A percentile compares a stretch with the other conserved stretches of the same genome.
Evolutionary conservation across 2,888 invertebrate genomes (phyloP).

Genomic region (Melieria crassipennis): DNA sequence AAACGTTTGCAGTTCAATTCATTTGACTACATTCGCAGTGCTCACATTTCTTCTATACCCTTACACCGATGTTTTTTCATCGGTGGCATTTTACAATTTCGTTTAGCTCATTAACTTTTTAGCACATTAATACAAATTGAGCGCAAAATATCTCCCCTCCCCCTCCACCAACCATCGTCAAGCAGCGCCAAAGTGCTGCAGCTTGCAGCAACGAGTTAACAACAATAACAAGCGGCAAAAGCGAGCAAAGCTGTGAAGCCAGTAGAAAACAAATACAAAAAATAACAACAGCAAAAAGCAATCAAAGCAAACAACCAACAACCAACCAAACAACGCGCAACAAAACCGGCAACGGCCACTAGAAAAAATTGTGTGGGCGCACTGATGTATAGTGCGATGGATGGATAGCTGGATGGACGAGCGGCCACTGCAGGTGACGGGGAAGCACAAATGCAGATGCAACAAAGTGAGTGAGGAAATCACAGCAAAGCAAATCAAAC

Average conservation of each 20-base stretch:
- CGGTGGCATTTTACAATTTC: slow-evolving; percentile 45
- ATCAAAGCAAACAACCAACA: slow-evolving; percentile 16
- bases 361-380: slow-evolving; percentile 21
- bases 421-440: too few relatives aligned
- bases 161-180: neutral
- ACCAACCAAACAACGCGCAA: slow-evolving; percentile 21
- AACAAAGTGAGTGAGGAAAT: slow-evolving; percentile 18
- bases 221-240: slow-evolving; percentile 18
- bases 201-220: slow-evolving; percentile 27
- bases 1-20: too few relatives aligned
- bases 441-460: neutral
- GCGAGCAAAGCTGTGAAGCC: too few relatives aligned
- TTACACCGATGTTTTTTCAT: neutral
- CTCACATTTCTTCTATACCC: neutral
- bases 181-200: neutral
- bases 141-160: slow-evolving; percentile 14
- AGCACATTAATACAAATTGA: slow-evolving; percentile 47
- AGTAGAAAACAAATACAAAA: too few relatives aligned
- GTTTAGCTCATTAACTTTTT: slow-evolving; percentile 49
- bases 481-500: slow-evolving; percentile 32
- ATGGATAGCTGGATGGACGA: neutral
- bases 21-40: neutral
- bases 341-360: slow-evolving; percentile 21
- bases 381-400: slow-evolving; percentile 7
- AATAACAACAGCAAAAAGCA: too few relatives aligned